Conservation (phyloP, 1,140 invertebrate genomes). For the Condylostylus longicornis region DNA sequence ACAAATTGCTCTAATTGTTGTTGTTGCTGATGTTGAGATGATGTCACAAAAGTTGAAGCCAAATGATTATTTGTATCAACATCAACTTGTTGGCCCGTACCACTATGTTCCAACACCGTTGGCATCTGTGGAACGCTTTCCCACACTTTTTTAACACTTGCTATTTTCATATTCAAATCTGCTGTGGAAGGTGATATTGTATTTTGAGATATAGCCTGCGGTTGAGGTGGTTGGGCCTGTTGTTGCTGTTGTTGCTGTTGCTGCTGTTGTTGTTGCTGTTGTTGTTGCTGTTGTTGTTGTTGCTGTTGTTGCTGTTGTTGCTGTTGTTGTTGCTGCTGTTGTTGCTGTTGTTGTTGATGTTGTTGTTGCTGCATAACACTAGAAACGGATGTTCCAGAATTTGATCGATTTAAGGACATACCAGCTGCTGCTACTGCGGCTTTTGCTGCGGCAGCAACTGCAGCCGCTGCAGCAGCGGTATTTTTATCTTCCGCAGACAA, state of each 20-base stretch:
- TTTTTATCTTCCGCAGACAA: constrained; percentile 55
- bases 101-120: constrained; percentile 47
- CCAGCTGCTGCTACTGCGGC: constrained; percentile 1
- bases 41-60: constrained; percentile 34
- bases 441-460: constrained; percentile 16
- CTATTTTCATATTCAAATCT: constrained; percentile 86
- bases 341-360: constrained; percentile 14
- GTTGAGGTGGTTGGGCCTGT: constrained; percentile 13
- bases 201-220: constrained; percentile 22
- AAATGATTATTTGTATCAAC: constrained; percentile 32
- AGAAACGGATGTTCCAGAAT: constrained; percentile 9
- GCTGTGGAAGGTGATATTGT: constrained; percentile 49
- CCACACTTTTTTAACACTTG: constrained; percentile 86
- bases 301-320: constrained; percentile 14
- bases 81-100: constrained; percentile 29
- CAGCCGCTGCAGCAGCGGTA: constrained; percentile 17
- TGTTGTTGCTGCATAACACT: constrained; percentile 5
- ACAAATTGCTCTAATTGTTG: constrained; percentile 25
- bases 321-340: constrained; percentile 11
- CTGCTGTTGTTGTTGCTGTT: constrained; percentile 1
- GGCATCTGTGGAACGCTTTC: constrained; percentile 49
- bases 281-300: constrained; percentile 1
- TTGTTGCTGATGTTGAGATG: constrained; percentile 37
- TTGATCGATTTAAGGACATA: constrained; percentile 2
- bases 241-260: constrained; percentile 9